These are phyloP conservation scores for Drosophila repletoides DNA, from an alignment of 1,140 invertebrate species.

Conservation along the genomic window DNA sequence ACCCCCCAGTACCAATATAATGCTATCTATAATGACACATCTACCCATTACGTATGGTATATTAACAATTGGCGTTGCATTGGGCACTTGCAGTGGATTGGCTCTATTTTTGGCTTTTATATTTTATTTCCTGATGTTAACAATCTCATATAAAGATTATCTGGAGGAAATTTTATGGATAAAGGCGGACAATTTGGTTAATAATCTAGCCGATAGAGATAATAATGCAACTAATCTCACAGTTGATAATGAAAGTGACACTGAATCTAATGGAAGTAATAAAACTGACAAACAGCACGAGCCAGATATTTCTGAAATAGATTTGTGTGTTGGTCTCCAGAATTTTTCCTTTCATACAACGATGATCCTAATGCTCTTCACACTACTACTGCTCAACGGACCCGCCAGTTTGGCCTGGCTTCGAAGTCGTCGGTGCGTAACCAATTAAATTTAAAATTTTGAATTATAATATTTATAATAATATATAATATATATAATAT, in stretches of 20 bases:
- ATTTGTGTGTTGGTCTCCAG: constrained; percentile 52
- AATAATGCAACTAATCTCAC: not conserved
- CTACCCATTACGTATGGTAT: constrained; percentile 78
- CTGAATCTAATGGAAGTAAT: not conserved
- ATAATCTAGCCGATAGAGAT: too few relatives aligned
- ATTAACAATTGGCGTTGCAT: constrained; percentile 68
- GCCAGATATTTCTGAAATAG: too few relatives aligned
- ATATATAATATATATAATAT: not conserved
- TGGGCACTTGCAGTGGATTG: constrained; percentile 81
- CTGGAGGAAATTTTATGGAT: constrained; percentile 86
- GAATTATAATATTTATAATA: not conserved
- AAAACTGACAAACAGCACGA: not conserved
- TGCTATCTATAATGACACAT: constrained; percentile 79
- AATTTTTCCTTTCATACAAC: constrained; percentile 85
- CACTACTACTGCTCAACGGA: constrained; percentile 84
- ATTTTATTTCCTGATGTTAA: constrained; percentile 86
- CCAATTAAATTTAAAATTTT: not conserved
- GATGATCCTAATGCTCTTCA: constrained; percentile 84
- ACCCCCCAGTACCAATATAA: constrained; percentile 39
- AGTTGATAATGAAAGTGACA: not conserved
- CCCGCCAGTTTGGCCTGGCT: constrained; percentile 86
- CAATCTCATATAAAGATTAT: constrained; percentile 89
- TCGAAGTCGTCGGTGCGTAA: constrained; percentile 85
- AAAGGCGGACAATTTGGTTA: constrained; percentile 75
- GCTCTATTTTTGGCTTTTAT: constrained; percentile 83